Conservation (phyloP, 2,888 invertebrate species). For the Cerastis rubricosa region DNA sequence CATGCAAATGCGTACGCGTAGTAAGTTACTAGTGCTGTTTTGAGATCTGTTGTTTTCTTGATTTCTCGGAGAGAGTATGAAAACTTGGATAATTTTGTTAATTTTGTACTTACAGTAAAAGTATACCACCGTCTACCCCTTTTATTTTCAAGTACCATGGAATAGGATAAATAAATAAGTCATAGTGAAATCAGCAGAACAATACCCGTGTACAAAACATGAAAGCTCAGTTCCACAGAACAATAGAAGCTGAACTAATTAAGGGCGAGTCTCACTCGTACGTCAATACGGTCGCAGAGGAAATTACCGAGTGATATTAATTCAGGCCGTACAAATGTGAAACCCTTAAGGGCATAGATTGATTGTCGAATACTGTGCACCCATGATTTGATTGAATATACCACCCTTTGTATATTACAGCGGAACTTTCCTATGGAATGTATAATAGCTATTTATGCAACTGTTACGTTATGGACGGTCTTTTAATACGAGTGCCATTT, state of each 20-base stretch:
- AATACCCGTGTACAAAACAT: not conserved
- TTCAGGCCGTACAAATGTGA: constrained; percentile 54
- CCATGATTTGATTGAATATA: constrained; percentile 23
- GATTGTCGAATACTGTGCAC: constrained; percentile 53
- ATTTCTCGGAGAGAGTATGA: too few relatives aligned
- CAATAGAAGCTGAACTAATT: constrained; percentile 39
- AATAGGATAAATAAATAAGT: not conserved
- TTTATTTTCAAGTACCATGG: not conserved
- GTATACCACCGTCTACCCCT: too few relatives aligned
- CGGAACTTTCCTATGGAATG: not conserved
- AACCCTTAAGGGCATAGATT: constrained; percentile 58
- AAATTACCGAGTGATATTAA: constrained; percentile 56
- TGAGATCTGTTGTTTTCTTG: too few relatives aligned
- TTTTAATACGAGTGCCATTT: too few relatives aligned
- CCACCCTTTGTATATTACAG: not conserved
- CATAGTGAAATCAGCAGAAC: not conserved
- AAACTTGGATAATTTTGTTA: too few relatives aligned
- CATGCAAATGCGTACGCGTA: too few relatives aligned
- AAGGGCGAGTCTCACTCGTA: constrained; percentile 20
- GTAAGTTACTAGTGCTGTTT: too few relatives aligned
- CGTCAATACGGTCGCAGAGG: constrained; percentile 25
- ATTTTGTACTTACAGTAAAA: too few relatives aligned
- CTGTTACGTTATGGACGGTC: too few relatives aligned
- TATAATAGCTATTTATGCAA: too few relatives aligned
- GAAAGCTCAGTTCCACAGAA: not conserved